Percentiles rank a stretch among this genome's conserved stretches.
These are phyloP conservation scores for Danaus plexippus DNA, from an alignment of 1,140 invertebrate species.

Conservation along the genomic window DNA sequence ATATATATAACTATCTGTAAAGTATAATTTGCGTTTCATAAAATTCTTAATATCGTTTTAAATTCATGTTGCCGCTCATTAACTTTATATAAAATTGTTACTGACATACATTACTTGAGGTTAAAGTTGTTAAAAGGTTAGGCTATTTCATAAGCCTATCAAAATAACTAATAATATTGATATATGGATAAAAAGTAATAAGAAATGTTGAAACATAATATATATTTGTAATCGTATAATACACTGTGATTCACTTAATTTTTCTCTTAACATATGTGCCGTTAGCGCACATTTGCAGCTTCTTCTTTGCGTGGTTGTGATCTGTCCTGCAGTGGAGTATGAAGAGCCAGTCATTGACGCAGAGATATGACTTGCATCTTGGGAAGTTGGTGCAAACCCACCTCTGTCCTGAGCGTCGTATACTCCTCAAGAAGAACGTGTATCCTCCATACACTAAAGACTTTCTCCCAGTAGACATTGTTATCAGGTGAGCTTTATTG, in stretches of 20 bases:
- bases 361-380: constrained; percentile 27
- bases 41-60: no score
- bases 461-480: constrained; percentile 24
- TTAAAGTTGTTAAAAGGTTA: no score
- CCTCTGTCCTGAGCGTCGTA: constrained; percentile 19
- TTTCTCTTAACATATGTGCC: constrained; percentile 19
- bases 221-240: neutral
- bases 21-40: no score
- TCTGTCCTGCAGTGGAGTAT: constrained; percentile 9
- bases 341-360: constrained; percentile 13
- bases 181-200: no score
- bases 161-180: no score
- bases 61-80: no score
- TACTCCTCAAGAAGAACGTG: constrained; percentile 32
- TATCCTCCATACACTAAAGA: constrained; percentile 25
- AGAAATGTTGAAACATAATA: neutral
- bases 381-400: constrained; percentile 36
- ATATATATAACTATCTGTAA: no score
- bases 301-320: constrained; percentile 20
- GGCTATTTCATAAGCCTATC: no score
- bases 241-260: neutral
- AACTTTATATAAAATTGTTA: no score
- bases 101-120: no score
- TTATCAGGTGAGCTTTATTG: constrained; percentile 24
- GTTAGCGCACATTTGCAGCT: constrained; percentile 15